Base-by-base conservation (phyloP, 30 jellyfish, hydroid and myxozoan species). In the Sanderia malayensis region DNA sequence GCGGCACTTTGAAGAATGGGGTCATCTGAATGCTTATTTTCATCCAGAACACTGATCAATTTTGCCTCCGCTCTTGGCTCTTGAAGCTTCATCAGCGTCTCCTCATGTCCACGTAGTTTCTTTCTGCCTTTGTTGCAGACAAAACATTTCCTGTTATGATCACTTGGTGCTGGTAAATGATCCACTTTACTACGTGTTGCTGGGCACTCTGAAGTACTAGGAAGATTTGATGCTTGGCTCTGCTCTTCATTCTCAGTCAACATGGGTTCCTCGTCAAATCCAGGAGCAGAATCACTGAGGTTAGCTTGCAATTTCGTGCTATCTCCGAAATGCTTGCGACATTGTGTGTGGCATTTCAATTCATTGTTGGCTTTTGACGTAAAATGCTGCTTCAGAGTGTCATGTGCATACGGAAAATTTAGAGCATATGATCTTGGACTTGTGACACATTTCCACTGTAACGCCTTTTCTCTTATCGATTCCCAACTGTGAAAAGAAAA, bases 1-100 rank as follows among this genome's bases (percentile, higher is more conserved):
- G 64, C 64, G 18, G 64, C 64, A 49, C 18, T 49, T 49, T 49
- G 64, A 4, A 49, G 18, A 49, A 49, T 49, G 25, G 64, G 64
- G 64, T 49, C 64, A 24, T 49, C 18, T 15, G 64, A 49, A 11
- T 4, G 64, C 24, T 49, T 4, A 49, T 49, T 49, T 49, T 49
- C 64, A 4, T 49, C 64, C 64, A 49, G 8, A 49, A 49, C 64
- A 4, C 64, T 18, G 18, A 49, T 11, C 8, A 49, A 2, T 49
- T 8, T 49, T 49, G 64, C 64, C 18, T 49, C 64, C 8, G 64
- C 64, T 49, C 64, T 2, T 11, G 64, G 64, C 18, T 49, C 64
- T 49, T 49, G 25, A 11, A 49, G 64, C 64, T 49, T 49, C 64
- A 49, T 49, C 18, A 49, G 27, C 8, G 4, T 49, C 24, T 49